Evolutionary conservation across 2,797 vertebrate genomes (phyloP).

Genomic region (Adrianichthys oophorus): DNA sequence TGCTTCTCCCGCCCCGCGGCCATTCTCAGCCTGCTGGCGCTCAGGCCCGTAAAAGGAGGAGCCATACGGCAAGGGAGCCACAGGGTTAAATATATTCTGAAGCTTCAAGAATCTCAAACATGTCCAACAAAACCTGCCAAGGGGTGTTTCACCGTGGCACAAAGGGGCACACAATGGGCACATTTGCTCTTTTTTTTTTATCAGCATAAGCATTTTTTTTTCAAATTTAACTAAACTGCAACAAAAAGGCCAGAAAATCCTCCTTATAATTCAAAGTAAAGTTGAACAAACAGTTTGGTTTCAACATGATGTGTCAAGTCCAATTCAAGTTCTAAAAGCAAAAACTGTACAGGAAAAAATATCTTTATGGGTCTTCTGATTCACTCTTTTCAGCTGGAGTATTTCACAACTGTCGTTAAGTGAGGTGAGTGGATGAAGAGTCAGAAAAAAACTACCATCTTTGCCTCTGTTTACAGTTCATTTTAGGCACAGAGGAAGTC

Average conservation of each 20-base stretch:
- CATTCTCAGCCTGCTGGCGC: conserved; percentile 31
- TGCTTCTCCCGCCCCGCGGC: conserved; percentile 33
- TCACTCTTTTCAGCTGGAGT: too few species aligned
- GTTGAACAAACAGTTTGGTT: too few species aligned
- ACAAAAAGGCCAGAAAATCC: neutral
- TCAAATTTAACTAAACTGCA: neutral
- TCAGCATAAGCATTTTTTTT: conserved; percentile 48
- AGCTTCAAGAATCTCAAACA: conserved; percentile 54
- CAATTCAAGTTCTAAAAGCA: too few species aligned
- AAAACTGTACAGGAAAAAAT: too few species aligned
- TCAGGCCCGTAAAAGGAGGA: conserved; percentile 71
- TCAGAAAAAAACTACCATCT: too few species aligned
- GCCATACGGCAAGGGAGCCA: conserved; percentile 62
- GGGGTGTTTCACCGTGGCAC: conserved; percentile 30
- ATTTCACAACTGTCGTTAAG: too few species aligned
- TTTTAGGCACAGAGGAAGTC: too few species aligned
- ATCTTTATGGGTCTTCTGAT: too few species aligned
- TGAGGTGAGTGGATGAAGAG: too few species aligned
- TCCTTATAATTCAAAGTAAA: too few species aligned
- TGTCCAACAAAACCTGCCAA: conserved; percentile 46
- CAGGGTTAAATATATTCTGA: conserved; percentile 74
- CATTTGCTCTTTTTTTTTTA: conserved; percentile 35
- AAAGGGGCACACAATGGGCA: conserved; percentile 25
- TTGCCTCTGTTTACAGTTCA: too few species aligned
- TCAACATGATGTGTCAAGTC: too few species aligned